A percentile compares a stretch with the other conserved stretches of the same genome.
Evolutionary conservation across 2,113 vertebrate species (phyloP).

Genomic region (Lophochroa leadbeateri): DNA sequence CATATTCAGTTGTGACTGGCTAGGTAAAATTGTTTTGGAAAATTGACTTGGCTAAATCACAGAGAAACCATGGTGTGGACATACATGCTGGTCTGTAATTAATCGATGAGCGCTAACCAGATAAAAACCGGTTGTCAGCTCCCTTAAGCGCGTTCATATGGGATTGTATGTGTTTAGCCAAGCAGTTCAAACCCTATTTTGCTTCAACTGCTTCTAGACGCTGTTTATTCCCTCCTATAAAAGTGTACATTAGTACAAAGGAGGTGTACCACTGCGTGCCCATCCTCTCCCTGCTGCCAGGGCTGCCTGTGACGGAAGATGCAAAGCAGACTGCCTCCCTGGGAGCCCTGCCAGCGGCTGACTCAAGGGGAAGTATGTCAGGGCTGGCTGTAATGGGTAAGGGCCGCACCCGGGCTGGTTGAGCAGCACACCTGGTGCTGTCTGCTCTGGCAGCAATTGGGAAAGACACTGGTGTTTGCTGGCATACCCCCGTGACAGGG

Average conservation of each 20-base stretch:
- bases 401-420: not conserved
- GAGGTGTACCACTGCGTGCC: not conserved
- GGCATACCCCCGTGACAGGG: not conserved
- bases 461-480: not conserved
- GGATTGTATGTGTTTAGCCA: not conserved
- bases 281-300: not conserved
- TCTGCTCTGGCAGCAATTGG: not conserved
- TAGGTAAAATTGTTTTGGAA: constrained; percentile 34
- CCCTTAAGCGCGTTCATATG: not conserved
- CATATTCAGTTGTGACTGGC: not conserved
- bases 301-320: not conserved
- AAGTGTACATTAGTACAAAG: not conserved
- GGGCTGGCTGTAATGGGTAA: not conserved
- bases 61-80: not conserved
- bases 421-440: not conserved
- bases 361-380: not conserved
- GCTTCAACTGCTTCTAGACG: not conserved
- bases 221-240: not conserved
- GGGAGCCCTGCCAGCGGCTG: constrained; percentile 13
- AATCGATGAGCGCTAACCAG: constrained; percentile 6
- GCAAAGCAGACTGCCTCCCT: not conserved
- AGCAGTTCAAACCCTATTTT: not conserved
- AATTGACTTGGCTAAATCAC: constrained; percentile 15
- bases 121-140: not conserved
- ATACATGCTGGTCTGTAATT: constrained; percentile 3